Evolutionary conservation across 2,888 invertebrate species (phyloP), one percentile per base, ranked within the genome.

Genomic region (Glyphotaelius pellucidus): DNA sequence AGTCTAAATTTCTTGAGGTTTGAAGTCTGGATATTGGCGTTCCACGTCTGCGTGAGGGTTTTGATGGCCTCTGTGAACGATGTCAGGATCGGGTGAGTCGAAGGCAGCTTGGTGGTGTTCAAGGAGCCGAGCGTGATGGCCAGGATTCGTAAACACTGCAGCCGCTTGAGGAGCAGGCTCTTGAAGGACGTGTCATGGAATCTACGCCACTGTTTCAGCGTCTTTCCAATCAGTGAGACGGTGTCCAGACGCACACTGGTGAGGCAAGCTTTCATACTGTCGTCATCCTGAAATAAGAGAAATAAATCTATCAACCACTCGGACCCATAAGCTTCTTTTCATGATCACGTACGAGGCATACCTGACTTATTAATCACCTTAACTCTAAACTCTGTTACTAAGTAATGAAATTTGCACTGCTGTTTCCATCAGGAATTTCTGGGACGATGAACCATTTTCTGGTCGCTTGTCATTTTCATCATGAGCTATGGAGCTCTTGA

Each of bases 131-230:
- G 94, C 80, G 95, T 94, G 80, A 96, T 94, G 2, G 95, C 95
- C 19, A 96, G 95, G 94, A 94, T 94, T 92, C 96, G 95, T 93
- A 96, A 94, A 94, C 95, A 94, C 92, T 95, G 95, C 93, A 96
- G 94, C 94, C 96, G 95, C 94, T 94, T 95, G 89, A 95, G 94
- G 67, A 96, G 94, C 15, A 95, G 95, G 92, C 94, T 94, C 93
- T 94, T 95, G 3, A 96, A 94, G 79, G 94, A 94, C 19, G 93
- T 92, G 89, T 94, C 94, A 86, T 95, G 94, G 0, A 95, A 94
- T 79, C 95, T 94, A 2, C 97, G 95, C 96, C 96, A 97, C 92
- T 96, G 95, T 93, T 95, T 95, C 31, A 97, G 95, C 86, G 96
- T 96, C 92, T 95, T 95, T 52, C 95, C 96, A 90, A 97, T 96